Evolutionary conservation across 2,113 vertebrate species (phyloP).

Genomic region (Dicentrarchus labrax): DNA sequence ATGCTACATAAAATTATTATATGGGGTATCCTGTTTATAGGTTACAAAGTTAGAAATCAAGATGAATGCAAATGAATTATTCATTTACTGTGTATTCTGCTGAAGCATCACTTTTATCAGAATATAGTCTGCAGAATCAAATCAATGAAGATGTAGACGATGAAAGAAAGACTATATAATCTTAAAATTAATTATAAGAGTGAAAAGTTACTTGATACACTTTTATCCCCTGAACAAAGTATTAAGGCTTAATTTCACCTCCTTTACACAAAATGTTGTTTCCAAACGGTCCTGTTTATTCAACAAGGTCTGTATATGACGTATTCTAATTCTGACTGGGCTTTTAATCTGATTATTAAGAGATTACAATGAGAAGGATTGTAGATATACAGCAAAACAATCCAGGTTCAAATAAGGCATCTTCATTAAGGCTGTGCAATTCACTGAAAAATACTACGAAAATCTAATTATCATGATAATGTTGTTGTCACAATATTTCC

Average conservation of each 20-base stretch:
- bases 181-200: not conserved
- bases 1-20: not conserved
- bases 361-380: not conserved
- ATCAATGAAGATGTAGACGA: not conserved
- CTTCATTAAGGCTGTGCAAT: not conserved
- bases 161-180: not conserved
- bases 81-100: not conserved
- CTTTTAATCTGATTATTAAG: slow-evolving; percentile 8
- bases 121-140: not conserved
- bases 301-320: not conserved
- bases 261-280: not conserved
- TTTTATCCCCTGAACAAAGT: not conserved
- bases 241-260: not conserved
- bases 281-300: slow-evolving; percentile 8
- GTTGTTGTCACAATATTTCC: no score
- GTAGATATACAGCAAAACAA: not conserved
- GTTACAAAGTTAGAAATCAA: not conserved
- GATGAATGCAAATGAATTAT: not conserved
- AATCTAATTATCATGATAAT: no score
- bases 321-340: not conserved
- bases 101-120: not conserved
- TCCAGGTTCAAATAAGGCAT: not conserved
- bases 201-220: not conserved
- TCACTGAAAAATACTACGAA: no score
- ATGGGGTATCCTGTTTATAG: not conserved